Base-by-base conservation (phyloP, 2,797 vertebrate genomes). In the Jordanella pulchra region DNA sequence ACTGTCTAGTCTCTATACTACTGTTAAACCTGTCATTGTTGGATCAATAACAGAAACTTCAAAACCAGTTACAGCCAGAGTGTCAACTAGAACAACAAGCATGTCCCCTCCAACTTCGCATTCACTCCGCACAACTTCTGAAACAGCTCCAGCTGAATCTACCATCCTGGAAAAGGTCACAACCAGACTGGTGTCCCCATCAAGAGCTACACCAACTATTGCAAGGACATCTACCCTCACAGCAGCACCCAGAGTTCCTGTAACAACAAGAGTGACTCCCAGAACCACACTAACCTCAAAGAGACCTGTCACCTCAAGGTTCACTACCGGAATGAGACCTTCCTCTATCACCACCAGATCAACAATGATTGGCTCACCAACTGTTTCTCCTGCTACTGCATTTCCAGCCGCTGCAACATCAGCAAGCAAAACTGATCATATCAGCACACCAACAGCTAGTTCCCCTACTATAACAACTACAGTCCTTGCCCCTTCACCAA, bases 101-200 rank as follows among this genome's bases (percentile, higher is more conserved):
- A 74, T 50, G 0, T 65, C 71, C 0, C 72, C 79, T 23, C 69
- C 80, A 3, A 70, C 82, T 18, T 50, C 54, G 72, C 81, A 83
- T 23, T 65, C 66, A 0, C 7, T 67, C 9, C 63, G 75, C 65
- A 85, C 85, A 7, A 84, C 83, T 11, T 80, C 85, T 21, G 75
- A 76, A 1, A 21, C 71, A 55, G 28, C 79, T 65, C 66, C 71
- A 4, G 81, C 67, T 42, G 69, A 68, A 45, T 83, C 84, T 0
- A 81, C 77, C 9, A 13, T 79, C 30, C 55, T 55, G 15, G 91
- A 93, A 14, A 90, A 47, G 74, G 78, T 86, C 71, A 91, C 92
- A 58, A 91, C 91, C 10, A 82, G 67, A 27, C 51, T 84, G 39
- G 79, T 86, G 15, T 86, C 90, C 30, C 85, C 87, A 9, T 32